Evolutionary conservation across 1,140 invertebrate genomes (phyloP), one percentile per base, ranked within the genome.

Genomic region (Gerris buenoi): DNA sequence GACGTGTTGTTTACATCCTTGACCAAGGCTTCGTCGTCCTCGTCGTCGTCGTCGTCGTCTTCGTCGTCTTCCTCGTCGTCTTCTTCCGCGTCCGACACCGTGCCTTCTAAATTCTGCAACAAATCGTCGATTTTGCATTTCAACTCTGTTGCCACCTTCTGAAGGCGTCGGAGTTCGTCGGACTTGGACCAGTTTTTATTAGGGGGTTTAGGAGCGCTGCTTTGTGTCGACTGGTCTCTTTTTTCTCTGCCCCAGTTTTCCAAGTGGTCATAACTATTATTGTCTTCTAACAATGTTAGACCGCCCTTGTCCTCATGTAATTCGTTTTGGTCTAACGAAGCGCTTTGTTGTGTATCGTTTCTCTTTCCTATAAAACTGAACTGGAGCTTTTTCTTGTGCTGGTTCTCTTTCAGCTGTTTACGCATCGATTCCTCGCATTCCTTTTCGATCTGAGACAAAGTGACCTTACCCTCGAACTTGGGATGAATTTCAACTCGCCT

Each of bases 361-460:
- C 23, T 15, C 23, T 25, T 60, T 3, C 23, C 23, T 3, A 60
- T 5, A 15, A 60, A 14, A 60, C 22, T 60, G 23, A 60, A 60
- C 22, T 60, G 58, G 23, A 60, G 58, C 23, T 60, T 60, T 60
- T 60, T 60, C 58, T 60, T 60, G 15, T 15, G 58, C 23, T 60
- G 58, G 23, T 60, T 60, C 22, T 60, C 58, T 60, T 25, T 60
- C 5, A 60, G 23, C 22, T 60, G 58, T 22, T 60, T 60, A 3
- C 58, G 10, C 58, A 60, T 60, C 3, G 58, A 60, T 60, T 60
- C 58, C 22, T 60, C 58, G 58, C 58, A 60, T 60, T 60, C 58
- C 3, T 60, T 60, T 25, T 60, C 58, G 5, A 60, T 25, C 23
- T 60, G 58, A 5, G 23, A 14, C 3, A 60, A 22, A 13, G 58